Base-by-base conservation (phyloP, 2,797 vertebrate genomes). In the Poeciliopsis gracilis region DNA sequence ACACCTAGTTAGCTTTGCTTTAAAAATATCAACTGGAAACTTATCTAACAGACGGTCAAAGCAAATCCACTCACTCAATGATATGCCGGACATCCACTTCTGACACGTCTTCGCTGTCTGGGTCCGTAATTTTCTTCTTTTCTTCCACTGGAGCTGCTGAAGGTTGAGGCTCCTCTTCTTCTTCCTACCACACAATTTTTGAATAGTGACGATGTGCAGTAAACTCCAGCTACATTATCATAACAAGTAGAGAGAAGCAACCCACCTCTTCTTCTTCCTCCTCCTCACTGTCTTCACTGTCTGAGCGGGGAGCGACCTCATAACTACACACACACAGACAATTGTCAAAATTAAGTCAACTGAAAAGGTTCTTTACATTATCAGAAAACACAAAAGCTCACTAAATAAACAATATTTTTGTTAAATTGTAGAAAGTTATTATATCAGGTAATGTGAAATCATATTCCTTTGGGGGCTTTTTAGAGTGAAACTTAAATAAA, bases 251-350 rank as follows among this genome's bases (percentile, higher is more conserved):
- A 20, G 45, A 23, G 12, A 75, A 74, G 75, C 20, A 75, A 78
- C 83, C 67, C 73, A 91, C 92, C 89, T 94, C 94, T 70, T 95
- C 93, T 72, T 95, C 95, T 86, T 96, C 97, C 84, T 99, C 98
- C 2, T 98, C 98, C 53, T 99, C 97, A 0, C 98, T 99, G 85
- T 98, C 98, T 90, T 99, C 98, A 10, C 98, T 99, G 91, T 99
- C 98, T 1, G 98, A 99, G 13, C 98, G 94, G 0, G 97, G 98
- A 59, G 98, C 98, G 53, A 99, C 98, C 86, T 99, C 98, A 25
- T 99, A 99, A 33, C 98, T 98, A 81, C 41, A 72, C 33, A 59
- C 23, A 79, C 53, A 63, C 23, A 77, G 18, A 63, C 8, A 53
- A 23, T 36, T n/a, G 18, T 3, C 25, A 55, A 36, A 71, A 46